phyloP scores from a whole-genome alignment of 2,888 invertebrate genomes.

The Rhimphoctona megacephalus region DNA sequence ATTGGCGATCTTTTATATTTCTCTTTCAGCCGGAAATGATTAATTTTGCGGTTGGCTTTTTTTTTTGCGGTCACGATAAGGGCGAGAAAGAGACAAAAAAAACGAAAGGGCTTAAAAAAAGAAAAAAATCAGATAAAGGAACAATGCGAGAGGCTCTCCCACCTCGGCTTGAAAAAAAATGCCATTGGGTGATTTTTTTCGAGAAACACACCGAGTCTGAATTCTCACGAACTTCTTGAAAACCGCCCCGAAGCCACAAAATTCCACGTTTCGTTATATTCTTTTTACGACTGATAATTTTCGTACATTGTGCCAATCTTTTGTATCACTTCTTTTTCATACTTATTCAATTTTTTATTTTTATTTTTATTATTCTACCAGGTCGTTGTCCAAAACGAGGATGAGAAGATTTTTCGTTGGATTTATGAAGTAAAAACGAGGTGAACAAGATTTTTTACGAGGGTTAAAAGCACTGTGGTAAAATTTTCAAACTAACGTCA shows the following conservation, averaged over 20 bases:
- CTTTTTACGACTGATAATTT: constrained; percentile 57
- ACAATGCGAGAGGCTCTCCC: not conserved
- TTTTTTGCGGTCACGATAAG: constrained; percentile 52
- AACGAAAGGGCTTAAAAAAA: constrained; percentile 23
- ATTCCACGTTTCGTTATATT: constrained; percentile 66
- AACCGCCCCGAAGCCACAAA: constrained; percentile 60
- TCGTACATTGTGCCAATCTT: constrained; percentile 54
- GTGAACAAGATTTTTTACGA: not conserved
- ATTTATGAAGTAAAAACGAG: constrained; percentile 10
- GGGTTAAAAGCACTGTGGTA: not conserved
- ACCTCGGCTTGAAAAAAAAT: not conserved
- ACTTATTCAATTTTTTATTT: not conserved
- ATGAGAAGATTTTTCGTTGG: not conserved
- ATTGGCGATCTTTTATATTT: constrained; percentile 59
- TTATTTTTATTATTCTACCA: constrained; percentile 26
- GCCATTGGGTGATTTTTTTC: constrained; percentile 28
- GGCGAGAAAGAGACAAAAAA: constrained; percentile 42
- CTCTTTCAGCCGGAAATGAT: constrained; percentile 76
- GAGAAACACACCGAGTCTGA: constrained; percentile 17
- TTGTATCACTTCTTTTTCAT: constrained; percentile 22
- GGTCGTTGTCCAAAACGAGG: constrained; percentile 3
- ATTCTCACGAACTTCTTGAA: constrained; percentile 25
- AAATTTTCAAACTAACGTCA: constrained; percentile 80
- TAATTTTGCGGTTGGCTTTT: constrained; percentile 78
- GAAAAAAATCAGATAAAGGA: constrained; percentile 7